These are phyloP conservation scores for Stichodactyla helianthus DNA, from an alignment of 64 coral and sea anemone species.

Conservation along the genomic window DNA sequence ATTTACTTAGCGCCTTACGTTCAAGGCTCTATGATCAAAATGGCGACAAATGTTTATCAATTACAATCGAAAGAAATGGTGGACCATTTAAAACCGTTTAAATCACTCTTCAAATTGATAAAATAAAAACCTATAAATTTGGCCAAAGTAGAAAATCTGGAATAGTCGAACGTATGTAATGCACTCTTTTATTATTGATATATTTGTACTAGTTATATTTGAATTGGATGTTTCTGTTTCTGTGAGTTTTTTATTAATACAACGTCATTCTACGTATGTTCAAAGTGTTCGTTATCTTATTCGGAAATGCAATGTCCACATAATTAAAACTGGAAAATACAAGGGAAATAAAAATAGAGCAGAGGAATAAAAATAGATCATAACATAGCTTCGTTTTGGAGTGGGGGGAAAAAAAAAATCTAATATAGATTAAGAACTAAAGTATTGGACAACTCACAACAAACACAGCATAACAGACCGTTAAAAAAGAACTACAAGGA, in stretches of 20 bases:
- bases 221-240: slow-evolving; percentile 2
- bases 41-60: neutral
- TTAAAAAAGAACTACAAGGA: neutral
- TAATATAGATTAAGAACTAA: too few relatives aligned
- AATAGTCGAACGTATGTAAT: neutral
- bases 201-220: neutral
- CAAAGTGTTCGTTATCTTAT: neutral
- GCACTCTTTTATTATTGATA: neutral
- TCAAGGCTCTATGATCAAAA: neutral
- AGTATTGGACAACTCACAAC: too few relatives aligned
- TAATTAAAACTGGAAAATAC: neutral
- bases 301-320: neutral
- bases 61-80: neutral
- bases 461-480: neutral
- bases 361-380: neutral
- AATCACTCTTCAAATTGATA: neutral
- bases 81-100: neutral
- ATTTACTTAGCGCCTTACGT: neutral
- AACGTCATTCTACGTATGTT: neutral
- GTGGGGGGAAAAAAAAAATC: too few relatives aligned
- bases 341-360: neutral
- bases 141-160: neutral
- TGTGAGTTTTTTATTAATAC: neutral
- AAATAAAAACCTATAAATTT: slow-evolving; percentile 1
- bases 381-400: too few relatives aligned